Percentiles rank a stretch among this genome's conserved stretches.
Evolutionary conservation across 92 coral and sea anemone genomes (phyloP).

Genomic region (Epizoanthus ramosus): DNA sequence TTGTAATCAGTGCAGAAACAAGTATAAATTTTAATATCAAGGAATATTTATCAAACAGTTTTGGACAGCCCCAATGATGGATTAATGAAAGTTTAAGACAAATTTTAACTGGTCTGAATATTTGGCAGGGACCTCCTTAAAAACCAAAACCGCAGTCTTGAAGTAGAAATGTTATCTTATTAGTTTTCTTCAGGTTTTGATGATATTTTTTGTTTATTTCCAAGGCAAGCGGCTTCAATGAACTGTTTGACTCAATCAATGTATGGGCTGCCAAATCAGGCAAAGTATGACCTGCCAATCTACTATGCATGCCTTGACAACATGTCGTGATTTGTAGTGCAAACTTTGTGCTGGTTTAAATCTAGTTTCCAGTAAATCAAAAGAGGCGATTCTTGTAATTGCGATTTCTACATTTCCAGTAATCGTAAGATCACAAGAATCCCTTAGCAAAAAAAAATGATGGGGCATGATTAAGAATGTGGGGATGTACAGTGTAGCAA

Average conservation of each 20-base stretch:
- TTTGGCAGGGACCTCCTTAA: too few species aligned
- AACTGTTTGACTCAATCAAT: conserved; percentile 72
- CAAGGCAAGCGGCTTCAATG: conserved; percentile 73
- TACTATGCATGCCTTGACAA: conserved; percentile 38
- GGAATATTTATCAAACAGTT: too few species aligned
- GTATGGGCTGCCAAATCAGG: conserved; percentile 76
- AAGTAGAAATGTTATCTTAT: too few species aligned
- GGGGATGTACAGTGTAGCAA: too few species aligned
- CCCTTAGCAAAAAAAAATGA: too few species aligned
- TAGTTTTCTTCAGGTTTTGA: conserved; percentile 18
- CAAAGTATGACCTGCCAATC: conserved; percentile 59
- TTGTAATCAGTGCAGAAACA: too few species aligned
- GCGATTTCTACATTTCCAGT: background rate
- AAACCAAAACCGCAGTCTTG: too few species aligned
- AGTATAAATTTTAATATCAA: too few species aligned
- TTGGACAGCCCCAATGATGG: too few species aligned
- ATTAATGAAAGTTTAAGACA: too few species aligned
- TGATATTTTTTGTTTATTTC: conserved; percentile 36
- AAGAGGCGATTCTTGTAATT: background rate
- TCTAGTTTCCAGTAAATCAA: conserved; percentile 10
- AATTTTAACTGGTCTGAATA: too few species aligned
- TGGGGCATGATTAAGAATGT: background rate
- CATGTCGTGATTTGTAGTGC: conserved; percentile 10
- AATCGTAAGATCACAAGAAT: too few species aligned
- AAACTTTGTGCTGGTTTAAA: background rate